Percentiles rank a stretch among this genome's conserved stretches.
phyloP scores from a whole-genome alignment of 2,797 vertebrate species.

The Lutjanus campechanus region DNA sequence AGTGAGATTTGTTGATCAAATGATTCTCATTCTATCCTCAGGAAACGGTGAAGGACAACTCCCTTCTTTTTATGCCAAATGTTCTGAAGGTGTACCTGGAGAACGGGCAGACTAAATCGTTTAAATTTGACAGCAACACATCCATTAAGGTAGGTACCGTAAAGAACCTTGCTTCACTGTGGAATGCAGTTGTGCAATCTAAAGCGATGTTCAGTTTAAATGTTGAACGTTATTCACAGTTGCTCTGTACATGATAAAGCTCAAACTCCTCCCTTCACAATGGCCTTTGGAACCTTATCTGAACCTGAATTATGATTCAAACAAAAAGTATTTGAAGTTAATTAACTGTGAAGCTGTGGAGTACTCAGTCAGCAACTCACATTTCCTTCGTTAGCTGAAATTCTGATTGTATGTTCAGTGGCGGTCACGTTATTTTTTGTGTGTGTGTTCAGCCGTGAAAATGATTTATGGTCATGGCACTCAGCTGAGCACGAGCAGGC shows the following conservation, averaged over 20 bases:
- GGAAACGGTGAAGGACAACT: slow-evolving; percentile 90
- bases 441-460: slow-evolving; percentile 15
- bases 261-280: slow-evolving; percentile 7
- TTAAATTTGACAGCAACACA: slow-evolving; percentile 97
- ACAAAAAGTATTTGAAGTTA: slow-evolving; percentile 17
- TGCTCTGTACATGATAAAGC: slow-evolving; percentile 27
- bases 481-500: neutral
- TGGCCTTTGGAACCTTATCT: slow-evolving; percentile 30
- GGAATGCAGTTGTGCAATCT: slow-evolving; percentile 55
- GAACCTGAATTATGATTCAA: slow-evolving; percentile 28
- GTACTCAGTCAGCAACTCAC: neutral
- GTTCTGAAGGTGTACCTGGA: slow-evolving; percentile 99
- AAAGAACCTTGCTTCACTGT: slow-evolving; percentile 21
- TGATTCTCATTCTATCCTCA: slow-evolving; percentile 69
- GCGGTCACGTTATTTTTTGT: slow-evolving; percentile 1
- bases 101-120: slow-evolving; percentile 99
- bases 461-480: slow-evolving; percentile 17
- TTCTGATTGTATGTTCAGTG: slow-evolving; percentile 2
- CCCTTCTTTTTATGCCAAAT: slow-evolving; percentile 99
- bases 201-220: slow-evolving; percentile 51
- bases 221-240: slow-evolving; percentile 43
- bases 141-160: slow-evolving; percentile 93
- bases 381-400: neutral
- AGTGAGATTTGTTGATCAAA: slow-evolving; percentile 24
- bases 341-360: neutral